Conservation (phyloP, 2,113 vertebrate species). For the Acrocephalus arundinaceus region DNA sequence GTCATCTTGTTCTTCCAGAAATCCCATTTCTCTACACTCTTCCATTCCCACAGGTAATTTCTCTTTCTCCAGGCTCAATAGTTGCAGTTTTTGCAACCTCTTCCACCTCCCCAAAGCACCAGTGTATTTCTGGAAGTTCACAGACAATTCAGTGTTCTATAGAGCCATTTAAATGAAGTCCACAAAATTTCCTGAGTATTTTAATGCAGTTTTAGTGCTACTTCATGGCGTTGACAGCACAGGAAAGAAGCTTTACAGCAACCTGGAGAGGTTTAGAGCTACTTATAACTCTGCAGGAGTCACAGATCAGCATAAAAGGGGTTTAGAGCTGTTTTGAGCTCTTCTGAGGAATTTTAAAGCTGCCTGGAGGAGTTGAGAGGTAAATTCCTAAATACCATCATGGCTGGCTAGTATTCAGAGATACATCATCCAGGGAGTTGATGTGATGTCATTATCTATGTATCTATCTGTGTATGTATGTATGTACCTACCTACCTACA, state of each 20-base stretch:
- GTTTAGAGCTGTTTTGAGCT: neutral
- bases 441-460: neutral
- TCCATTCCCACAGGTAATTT: neutral
- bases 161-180: neutral
- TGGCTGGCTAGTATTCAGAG: neutral
- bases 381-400: neutral
- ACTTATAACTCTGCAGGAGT: neutral
- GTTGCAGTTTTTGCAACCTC: neutral
- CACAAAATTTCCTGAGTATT: neutral
- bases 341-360: neutral
- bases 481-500: neutral
- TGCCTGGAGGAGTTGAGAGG: neutral
- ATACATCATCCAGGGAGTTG: neutral
- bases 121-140: neutral
- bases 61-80: neutral
- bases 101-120: neutral
- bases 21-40: neutral
- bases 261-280: neutral
- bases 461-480: neutral
- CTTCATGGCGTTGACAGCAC: neutral
- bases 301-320: neutral
- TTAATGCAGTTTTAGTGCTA: neutral
- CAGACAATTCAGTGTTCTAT: neutral
- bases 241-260: neutral
- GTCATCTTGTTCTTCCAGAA: neutral